Evolutionary conservation across 2,797 vertebrate genomes (phyloP), one percentile per base, ranked within the genome.

Genomic region (Lateolabrax maculatus): DNA sequence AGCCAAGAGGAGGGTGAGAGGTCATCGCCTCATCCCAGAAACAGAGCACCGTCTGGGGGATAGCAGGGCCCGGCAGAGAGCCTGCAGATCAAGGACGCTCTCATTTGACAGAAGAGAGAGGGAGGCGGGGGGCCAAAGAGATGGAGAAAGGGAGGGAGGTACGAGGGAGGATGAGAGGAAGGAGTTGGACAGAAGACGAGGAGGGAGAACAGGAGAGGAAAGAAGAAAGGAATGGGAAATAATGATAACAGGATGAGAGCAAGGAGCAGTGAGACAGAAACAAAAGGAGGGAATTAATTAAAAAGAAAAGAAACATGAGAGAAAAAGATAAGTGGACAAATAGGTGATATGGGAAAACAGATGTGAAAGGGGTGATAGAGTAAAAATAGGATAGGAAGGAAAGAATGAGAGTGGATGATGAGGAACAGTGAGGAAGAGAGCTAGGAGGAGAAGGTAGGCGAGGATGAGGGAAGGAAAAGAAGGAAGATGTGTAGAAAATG

Each of bases 1-100:
- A 71, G 65, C 64, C 31, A 51, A 53, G 61, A 60, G 71, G 70
- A 70, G 77, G 81, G 85, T 83, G 76, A 76, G 64, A 69, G 89
- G 80, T 81, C 79, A 51, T 23, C 2, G 72, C 72, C 80, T 84
- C 84, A 87, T 81, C 83, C 90, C 75, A 79, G 61, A 85, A 79
- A 87, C 71, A 82, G 84, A 87, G 81, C 76, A 60, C 23, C 23
- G 71, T 80, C 71, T 64, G 77, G 85, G 84, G 84, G 68, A 46
- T 29, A 53, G 66, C 16, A 34, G 46, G 55, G 46, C 84, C 84
- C 44, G 0, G 68, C 6, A 31, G 72, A 83, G 52, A 78, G 79
- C 37, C 89, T 60, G 36, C 15, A 74, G 68, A 86, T 84, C 83
- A 83, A 88, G 81, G 84, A 87, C 71, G 0, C 36, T 31, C 72